Evolutionary conservation across 2,113 vertebrate genomes (phyloP).

Genomic region (Aleadryas rufinucha): DNA sequence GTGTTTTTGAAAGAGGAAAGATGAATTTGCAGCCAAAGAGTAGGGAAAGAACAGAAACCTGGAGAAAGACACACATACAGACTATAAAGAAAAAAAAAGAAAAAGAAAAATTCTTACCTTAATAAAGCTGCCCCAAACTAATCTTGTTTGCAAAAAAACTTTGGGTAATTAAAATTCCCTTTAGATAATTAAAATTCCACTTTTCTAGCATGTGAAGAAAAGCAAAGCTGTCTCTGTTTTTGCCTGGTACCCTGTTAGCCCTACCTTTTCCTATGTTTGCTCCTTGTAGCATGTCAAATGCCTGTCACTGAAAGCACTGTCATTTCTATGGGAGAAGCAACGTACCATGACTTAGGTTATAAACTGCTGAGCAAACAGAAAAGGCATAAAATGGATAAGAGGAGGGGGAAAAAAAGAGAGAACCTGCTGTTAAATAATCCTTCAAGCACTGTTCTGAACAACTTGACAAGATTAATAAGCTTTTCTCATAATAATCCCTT

Average conservation of each 20-base stretch:
- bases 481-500: conserved; percentile 2
- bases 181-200: background rate
- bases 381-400: background rate
- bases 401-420: fast-evolving
- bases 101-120: background rate
- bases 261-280: background rate
- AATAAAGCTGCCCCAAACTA: background rate
- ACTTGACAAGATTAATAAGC: conserved; percentile 29
- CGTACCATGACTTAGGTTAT: background rate
- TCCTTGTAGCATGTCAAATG: background rate
- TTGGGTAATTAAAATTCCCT: background rate
- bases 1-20: background rate
- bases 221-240: background rate
- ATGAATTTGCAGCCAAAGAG: background rate
- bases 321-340: background rate
- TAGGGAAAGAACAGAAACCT: background rate
- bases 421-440: conserved; percentile 32
- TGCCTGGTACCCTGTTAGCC: background rate
- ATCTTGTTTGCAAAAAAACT: background rate
- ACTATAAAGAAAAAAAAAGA: background rate
- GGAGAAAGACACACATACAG: background rate
- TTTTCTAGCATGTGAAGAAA: background rate
- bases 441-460: background rate
- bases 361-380: conserved; percentile 35
- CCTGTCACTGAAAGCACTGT: background rate